These are phyloP conservation scores for Microcebus jonahi DNA, from an alignment of 2,113 vertebrate species.

Conservation along the genomic window DNA sequence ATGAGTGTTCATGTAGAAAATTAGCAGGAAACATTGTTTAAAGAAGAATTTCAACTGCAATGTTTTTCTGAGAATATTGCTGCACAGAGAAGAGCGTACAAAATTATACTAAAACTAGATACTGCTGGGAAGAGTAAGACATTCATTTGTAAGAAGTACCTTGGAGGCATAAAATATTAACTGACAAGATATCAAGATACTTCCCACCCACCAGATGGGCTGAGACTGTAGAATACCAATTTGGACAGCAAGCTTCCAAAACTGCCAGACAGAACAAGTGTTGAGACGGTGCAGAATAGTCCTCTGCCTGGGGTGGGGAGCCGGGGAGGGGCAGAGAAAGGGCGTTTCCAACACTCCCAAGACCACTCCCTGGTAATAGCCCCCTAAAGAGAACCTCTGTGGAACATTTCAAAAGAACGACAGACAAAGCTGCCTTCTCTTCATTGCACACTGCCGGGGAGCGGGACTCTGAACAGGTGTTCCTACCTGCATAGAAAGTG, in stretches of 20 bases:
- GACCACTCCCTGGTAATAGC: background rate
- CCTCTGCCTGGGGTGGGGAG: accelerated
- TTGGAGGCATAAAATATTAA: background rate
- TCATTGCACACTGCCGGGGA: background rate
- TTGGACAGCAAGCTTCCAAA: background rate
- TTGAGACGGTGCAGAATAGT: background rate
- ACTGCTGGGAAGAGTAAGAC: background rate
- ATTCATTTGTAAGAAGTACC: background rate
- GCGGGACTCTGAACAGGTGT: background rate
- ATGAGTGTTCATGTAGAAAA: background rate
- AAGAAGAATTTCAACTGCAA: background rate
- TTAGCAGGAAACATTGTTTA: background rate
- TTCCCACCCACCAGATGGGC: background rate
- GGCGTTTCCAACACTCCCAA: too few species aligned
- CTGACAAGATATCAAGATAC: background rate
- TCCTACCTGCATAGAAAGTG: background rate
- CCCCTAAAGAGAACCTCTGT: background rate
- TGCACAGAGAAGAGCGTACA: background rate
- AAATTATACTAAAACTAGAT: background rate
- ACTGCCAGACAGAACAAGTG: background rate
- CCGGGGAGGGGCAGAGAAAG: background rate
- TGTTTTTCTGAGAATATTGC: background rate
- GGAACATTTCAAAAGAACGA: background rate
- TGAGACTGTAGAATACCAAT: background rate
- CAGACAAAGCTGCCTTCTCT: background rate